Conservation (phyloP, 2,113 vertebrate genomes). For the Agapornis roseicollis region DNA sequence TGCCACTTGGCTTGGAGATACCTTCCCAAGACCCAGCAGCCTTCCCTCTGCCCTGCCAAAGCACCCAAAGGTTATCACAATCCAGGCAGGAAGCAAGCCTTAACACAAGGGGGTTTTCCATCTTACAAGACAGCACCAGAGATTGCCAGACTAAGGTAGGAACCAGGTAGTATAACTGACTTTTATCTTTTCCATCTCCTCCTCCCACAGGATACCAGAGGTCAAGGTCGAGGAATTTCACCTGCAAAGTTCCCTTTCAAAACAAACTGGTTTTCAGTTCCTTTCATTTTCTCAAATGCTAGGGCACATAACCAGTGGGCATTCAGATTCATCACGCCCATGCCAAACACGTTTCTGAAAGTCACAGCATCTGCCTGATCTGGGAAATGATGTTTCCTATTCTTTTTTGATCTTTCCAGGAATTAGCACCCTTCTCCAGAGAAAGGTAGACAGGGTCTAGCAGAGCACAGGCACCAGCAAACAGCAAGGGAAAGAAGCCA, state of each 20-base stretch:
- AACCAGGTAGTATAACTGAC: not conserved
- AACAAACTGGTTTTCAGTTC: constrained; percentile 5
- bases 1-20: not conserved
- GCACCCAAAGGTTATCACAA: not conserved
- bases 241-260: not conserved
- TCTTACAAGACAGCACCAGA: not conserved
- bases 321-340: not conserved
- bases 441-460: not conserved
- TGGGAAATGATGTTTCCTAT: not conserved
- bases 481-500: not conserved
- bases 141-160: not conserved
- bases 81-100: not conserved
- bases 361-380: not conserved
- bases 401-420: not conserved
- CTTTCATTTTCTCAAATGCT: not conserved
- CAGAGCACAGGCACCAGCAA: not conserved
- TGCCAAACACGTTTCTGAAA: not conserved
- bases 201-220: not conserved
- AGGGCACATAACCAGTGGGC: not conserved
- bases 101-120: not conserved
- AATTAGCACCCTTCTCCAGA: not conserved
- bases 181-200: not conserved
- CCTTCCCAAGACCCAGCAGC: not conserved
- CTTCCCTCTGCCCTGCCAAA: not conserved
- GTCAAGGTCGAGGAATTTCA: not conserved